These are phyloP conservation scores for Oligia latruncula DNA, from an alignment of 2,888 invertebrate species.

Conservation along the genomic window DNA sequence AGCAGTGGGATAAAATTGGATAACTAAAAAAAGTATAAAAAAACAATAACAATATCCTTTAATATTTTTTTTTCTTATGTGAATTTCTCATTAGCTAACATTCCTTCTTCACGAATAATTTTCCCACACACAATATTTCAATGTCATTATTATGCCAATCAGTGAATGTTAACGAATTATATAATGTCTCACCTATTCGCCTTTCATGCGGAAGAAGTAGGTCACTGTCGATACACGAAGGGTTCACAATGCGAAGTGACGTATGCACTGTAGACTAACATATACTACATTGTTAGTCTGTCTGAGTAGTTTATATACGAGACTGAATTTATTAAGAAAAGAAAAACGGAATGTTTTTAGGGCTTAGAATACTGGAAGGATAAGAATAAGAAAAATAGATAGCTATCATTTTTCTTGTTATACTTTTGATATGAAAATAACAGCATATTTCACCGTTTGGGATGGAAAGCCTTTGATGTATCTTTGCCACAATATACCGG, in stretches of 20 bases:
- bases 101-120: not conserved
- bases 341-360: not conserved
- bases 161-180: slow-evolving; percentile 16
- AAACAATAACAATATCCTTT: too few species aligned
- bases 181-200: slow-evolving; percentile 36
- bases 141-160: slow-evolving; percentile 25
- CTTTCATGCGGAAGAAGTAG: slow-evolving; percentile 43
- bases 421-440: not conserved
- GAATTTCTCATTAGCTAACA: not conserved
- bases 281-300: not conserved
- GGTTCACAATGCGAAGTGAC: slow-evolving; percentile 46
- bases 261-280: slow-evolving; percentile 27
- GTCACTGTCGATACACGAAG: slow-evolving; percentile 47
- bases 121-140: not conserved
- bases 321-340: not conserved
- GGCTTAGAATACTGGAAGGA: not conserved
- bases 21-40: too few species aligned
- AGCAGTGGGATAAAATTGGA: too few species aligned
- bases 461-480: not conserved
- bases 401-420: not conserved
- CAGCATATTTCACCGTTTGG: not conserved
- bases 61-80: not conserved
- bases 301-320: not conserved
- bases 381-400: not conserved
- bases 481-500: not conserved